These are phyloP conservation scores for Agrotis clavis DNA, from an alignment of 2,888 invertebrate species.

Conservation along the genomic window DNA sequence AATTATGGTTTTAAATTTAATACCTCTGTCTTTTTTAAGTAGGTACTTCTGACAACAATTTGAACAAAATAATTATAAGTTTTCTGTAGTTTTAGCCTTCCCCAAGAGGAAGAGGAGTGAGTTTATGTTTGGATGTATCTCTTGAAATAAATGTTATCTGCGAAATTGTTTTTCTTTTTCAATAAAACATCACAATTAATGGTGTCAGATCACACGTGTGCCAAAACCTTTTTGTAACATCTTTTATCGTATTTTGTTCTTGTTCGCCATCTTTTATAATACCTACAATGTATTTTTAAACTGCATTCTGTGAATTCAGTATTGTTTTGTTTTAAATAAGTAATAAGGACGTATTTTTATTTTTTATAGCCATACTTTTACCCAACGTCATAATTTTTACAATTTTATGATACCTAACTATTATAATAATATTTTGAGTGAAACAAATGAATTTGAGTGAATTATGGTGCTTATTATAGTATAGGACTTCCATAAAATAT, in stretches of 20 bases:
- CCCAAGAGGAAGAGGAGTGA: too few relatives aligned
- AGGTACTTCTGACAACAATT: too few relatives aligned
- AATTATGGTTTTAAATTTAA: too few relatives aligned
- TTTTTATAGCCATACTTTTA: constrained; percentile 57
- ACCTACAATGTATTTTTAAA: constrained; percentile 39
- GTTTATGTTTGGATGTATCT: too few relatives aligned
- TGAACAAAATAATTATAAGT: too few relatives aligned
- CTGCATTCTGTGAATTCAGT: constrained; percentile 72
- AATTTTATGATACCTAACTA: constrained; percentile 23
- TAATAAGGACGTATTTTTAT: constrained; percentile 54
- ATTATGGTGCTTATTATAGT: constrained; percentile 45
- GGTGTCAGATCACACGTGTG: too few relatives aligned
- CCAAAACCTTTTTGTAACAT: too few relatives aligned
- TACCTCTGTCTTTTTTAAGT: too few relatives aligned
- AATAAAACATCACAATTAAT: too few relatives aligned
- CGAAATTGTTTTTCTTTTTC: too few relatives aligned
- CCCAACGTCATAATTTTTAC: constrained; percentile 44
- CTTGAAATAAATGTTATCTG: too few relatives aligned
- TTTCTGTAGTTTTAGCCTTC: too few relatives aligned
- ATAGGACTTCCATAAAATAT: constrained; percentile 28
- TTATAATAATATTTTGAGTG: constrained; percentile 6
- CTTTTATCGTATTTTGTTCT: not conserved
- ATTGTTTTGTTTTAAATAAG: constrained; percentile 62
- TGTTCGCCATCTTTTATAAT: constrained; percentile 26
- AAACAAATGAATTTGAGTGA: constrained; percentile 32